Percentiles rank a stretch among this genome's conserved stretches.
These are phyloP conservation scores for Drosophila mercatorum DNA, from an alignment of 2,888 invertebrate species.

Conservation along the genomic window DNA sequence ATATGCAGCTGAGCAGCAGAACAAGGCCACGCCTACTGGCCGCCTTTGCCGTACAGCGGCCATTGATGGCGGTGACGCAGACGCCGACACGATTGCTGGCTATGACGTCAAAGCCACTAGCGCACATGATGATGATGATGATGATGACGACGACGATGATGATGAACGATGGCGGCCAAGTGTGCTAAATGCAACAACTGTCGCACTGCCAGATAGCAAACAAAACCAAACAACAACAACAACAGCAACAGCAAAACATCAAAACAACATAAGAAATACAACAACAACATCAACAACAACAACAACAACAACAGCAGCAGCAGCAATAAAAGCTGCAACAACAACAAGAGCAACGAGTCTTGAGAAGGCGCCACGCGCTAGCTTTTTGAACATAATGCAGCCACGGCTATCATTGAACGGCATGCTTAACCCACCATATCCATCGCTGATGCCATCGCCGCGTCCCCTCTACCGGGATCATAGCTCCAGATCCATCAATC, in stretches of 20 bases:
- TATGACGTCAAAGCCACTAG: slow-evolving; percentile 40
- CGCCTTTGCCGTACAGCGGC: slow-evolving; percentile 59
- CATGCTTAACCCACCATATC: slow-evolving; percentile 81
- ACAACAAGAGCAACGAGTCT: slow-evolving; percentile 41
- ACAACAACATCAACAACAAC: slow-evolving; percentile 18
- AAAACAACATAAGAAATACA: slow-evolving; percentile 35
- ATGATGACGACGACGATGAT: not conserved
- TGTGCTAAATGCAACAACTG: slow-evolving; percentile 42
- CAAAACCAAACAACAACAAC: slow-evolving; percentile 37
- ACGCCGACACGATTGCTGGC: slow-evolving; percentile 35
- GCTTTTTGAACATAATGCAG: slow-evolving; percentile 83
- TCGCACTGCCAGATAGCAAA: slow-evolving; percentile 41
- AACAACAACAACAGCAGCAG: slow-evolving; percentile 29
- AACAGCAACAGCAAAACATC: slow-evolving; percentile 21
- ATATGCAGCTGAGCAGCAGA: slow-evolving; percentile 38
- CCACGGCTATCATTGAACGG: slow-evolving; percentile 84
- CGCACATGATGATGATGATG: not conserved
- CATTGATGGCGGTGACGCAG: slow-evolving; percentile 61
- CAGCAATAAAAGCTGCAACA: slow-evolving; percentile 35
- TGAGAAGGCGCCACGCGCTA: slow-evolving; percentile 73
- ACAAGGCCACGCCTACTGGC: slow-evolving; percentile 41
- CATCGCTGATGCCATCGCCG: slow-evolving; percentile 83
- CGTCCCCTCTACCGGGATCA: slow-evolving; percentile 82
- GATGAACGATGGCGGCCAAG: slow-evolving; percentile 56
- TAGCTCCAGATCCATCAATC: slow-evolving; percentile 83